A percentile compares a stretch with the other conserved stretches of the same genome.
These are phyloP conservation scores for Ormyrus pomaceus DNA, from an alignment of 2,888 invertebrate species.

Conservation along the genomic window DNA sequence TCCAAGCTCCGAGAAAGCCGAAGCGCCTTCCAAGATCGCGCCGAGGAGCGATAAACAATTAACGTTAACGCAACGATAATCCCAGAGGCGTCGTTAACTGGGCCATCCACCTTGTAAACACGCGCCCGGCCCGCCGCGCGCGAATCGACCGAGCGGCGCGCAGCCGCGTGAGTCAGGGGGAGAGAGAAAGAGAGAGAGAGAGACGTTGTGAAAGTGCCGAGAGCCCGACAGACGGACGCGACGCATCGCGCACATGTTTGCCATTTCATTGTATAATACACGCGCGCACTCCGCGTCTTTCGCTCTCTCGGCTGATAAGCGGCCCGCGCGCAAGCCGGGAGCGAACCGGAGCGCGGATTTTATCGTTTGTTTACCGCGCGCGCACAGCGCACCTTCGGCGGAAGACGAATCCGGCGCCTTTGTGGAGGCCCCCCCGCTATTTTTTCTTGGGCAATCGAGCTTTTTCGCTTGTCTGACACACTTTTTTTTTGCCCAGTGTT, in stretches of 20 bases:
- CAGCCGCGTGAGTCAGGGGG: slow-evolving; percentile 32
- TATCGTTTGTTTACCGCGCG: slow-evolving; percentile 42
- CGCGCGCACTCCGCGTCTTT: neutral
- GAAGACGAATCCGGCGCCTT: too few species aligned
- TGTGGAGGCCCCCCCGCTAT: too few species aligned
- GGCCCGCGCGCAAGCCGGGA: neutral
- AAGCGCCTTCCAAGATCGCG: too few species aligned
- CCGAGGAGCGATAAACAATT: too few species aligned
- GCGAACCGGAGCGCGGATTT: slow-evolving; percentile 20
- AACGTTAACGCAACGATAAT: too few species aligned
- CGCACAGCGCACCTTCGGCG: neutral
- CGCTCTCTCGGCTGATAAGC: neutral
- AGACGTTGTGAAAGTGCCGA: slow-evolving; percentile 30
- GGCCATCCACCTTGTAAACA: slow-evolving; percentile 6
- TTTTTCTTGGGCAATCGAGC: too few species aligned
- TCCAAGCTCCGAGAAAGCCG: too few species aligned
- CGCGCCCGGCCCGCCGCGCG: neutral
- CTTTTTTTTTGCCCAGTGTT: too few species aligned
- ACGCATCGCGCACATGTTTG: slow-evolving; percentile 22
- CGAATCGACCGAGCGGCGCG: neutral
- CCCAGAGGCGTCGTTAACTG: neutral
- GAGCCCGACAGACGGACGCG: slow-evolving; percentile 12
- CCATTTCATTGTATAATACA: slow-evolving; percentile 42
- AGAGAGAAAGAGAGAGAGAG: too few species aligned
- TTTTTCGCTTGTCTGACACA: too few species aligned